These are phyloP conservation scores for Vultur gryphus DNA, from an alignment of 2,797 vertebrate species.

Conservation along the genomic window DNA sequence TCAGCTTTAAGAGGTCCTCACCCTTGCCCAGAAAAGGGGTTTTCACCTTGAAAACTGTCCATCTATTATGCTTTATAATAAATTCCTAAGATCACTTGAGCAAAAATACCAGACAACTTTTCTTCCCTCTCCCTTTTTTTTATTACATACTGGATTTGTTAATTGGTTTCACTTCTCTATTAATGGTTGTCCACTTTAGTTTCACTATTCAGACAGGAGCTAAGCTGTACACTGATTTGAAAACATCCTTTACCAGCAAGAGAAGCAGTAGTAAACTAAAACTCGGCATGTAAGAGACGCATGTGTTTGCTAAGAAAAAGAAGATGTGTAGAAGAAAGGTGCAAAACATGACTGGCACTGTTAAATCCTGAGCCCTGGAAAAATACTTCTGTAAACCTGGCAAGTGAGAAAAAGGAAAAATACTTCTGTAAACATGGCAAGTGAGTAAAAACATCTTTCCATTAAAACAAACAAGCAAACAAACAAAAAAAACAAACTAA, in stretches of 20 bases:
- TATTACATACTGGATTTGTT: background rate
- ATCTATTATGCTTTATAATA: background rate
- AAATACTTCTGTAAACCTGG: background rate
- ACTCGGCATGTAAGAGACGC: background rate
- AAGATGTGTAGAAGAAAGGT: background rate
- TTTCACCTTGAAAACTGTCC: background rate
- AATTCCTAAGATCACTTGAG: background rate
- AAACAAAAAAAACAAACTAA: background rate
- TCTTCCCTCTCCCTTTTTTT: background rate
- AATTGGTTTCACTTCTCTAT: background rate
- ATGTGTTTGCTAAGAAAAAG: background rate
- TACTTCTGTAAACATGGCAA: background rate
- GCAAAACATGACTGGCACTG: background rate
- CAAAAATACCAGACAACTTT: background rate
- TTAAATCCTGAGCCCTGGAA: background rate
- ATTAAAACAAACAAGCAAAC: background rate
- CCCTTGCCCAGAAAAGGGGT: background rate
- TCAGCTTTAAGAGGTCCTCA: background rate
- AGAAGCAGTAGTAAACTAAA: background rate
- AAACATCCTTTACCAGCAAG: background rate
- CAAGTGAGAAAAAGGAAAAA: background rate
- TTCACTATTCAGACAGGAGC: background rate
- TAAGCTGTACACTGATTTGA: background rate
- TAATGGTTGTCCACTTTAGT: background rate
- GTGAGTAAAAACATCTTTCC: background rate